Evolutionary conservation across 2,797 vertebrate genomes (phyloP).

Genomic region (Sebastes steindachneri): DNA sequence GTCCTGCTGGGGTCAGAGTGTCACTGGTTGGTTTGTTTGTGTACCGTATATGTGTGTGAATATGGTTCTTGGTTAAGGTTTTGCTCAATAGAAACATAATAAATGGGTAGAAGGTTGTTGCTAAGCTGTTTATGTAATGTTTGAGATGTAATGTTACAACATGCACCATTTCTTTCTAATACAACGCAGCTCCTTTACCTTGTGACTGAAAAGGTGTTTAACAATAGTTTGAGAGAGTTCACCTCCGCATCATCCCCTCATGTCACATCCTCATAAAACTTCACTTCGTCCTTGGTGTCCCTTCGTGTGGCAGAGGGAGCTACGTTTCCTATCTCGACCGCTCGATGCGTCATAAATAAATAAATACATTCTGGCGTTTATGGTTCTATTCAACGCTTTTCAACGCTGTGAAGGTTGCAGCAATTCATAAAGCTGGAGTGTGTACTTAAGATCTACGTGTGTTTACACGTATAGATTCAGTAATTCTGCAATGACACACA

Average conservation of each 20-base stretch:
- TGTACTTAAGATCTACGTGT: background rate
- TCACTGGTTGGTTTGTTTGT: background rate
- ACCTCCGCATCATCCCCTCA: background rate
- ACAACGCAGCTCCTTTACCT: background rate
- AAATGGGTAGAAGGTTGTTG: background rate
- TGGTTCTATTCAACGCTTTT: constrained; percentile 4
- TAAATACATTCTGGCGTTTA: background rate
- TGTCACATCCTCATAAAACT: background rate
- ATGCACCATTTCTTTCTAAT: background rate
- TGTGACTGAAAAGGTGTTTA: background rate
- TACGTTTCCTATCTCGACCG: background rate
- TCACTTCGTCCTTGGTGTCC: background rate
- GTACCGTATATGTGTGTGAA: background rate
- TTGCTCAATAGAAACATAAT: background rate
- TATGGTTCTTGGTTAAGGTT: background rate
- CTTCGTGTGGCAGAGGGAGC: background rate
- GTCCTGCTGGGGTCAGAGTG: background rate
- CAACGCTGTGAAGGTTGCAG: background rate
- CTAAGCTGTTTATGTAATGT: background rate
- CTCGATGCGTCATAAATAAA: constrained; percentile 7
- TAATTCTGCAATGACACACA: background rate
- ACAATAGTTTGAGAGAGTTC: background rate
- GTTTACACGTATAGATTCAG: background rate
- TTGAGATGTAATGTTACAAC: background rate
- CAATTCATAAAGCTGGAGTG: background rate